Conservation (phyloP, 2,888 invertebrate species). For the Gandaritis pyraliata region DNA sequence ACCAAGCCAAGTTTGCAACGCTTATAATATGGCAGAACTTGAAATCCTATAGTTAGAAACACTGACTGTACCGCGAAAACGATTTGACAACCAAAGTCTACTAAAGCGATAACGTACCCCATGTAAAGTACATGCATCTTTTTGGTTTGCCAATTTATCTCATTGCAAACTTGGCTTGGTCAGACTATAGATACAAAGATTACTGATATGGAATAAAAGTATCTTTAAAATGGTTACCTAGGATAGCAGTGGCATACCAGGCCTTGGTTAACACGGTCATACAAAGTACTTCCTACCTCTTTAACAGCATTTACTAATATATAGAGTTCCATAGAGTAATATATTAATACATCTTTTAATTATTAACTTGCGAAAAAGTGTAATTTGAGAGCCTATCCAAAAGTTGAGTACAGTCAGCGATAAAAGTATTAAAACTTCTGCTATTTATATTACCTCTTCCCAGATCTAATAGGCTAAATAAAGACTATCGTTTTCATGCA, state of each 20-base stretch:
- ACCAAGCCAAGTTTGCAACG: too few species aligned
- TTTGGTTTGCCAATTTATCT: background rate
- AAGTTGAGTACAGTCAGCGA: background rate
- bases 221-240: background rate
- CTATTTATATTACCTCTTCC: background rate
- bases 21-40: too few species aligned
- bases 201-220: background rate
- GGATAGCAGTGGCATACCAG: background rate
- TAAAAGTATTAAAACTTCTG: background rate
- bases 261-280: background rate
- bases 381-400: slow-evolving; percentile 10
- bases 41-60: too few species aligned
- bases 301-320: slow-evolving; percentile 16
- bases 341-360: slow-evolving; percentile 4
- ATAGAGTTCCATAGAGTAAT: slow-evolving; percentile 11
- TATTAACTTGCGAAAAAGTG: slow-evolving; percentile 21
- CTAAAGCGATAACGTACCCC: too few species aligned
- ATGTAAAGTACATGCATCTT: too few species aligned
- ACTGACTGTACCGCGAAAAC: too few species aligned
- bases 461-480: too few species aligned
- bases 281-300: background rate
- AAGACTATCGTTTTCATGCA: too few species aligned
- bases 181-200: background rate
- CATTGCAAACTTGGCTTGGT: background rate
- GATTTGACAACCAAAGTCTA: too few species aligned